Evolutionary conservation across 2,797 vertebrate species (phyloP), one percentile per base, ranked within the genome.

Genomic region (Myiotriccus ornatus): DNA sequence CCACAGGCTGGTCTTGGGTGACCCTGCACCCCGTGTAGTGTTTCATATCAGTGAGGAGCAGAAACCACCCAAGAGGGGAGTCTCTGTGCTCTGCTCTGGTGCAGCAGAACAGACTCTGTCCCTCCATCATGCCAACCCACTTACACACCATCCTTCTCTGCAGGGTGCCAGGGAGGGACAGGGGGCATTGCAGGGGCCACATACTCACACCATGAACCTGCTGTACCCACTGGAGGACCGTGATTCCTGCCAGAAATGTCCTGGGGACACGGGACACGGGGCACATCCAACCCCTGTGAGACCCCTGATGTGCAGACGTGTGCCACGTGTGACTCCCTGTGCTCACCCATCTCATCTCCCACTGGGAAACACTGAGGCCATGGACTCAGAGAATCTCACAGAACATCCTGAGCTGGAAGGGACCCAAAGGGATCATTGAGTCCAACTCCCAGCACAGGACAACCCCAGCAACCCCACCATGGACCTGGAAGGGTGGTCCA

Each of bases 1-100:
- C 18, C 24, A 32, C 1, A 1, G 32, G 9, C 24, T 52, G 34
- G 7, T 19, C 24, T 5, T 10, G 27, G 5, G n/a, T 37, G n/a
- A 3, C 49, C 23, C 41, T 44, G 46, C 17, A 22, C 32, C 52
- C 50, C 5, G 1, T 9, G 21, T 7, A 37, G 56, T 12, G 30
- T 15, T 32, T 34, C 16, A 6, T 12, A 39, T 4, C 46, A 50
- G 56, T 7, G 60, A 35, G 14, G 37, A 24, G 46, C 56, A 79
- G 47, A 78, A 24, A 32, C 11, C 30, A 43, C n/a, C 47, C 12
- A 1, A 43, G 71, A 52, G 24, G 3, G 34, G 10, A 23, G 3
- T 9, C 30, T 56, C 25, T 50, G 49, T 37, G 49, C 57, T 39
- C n/a, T 1, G 0, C 49, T 50, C 14, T 49, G 65, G 60, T 21